Conservation (phyloP, 1,140 invertebrate genomes). For the Andrena cerasifolii region DNA sequence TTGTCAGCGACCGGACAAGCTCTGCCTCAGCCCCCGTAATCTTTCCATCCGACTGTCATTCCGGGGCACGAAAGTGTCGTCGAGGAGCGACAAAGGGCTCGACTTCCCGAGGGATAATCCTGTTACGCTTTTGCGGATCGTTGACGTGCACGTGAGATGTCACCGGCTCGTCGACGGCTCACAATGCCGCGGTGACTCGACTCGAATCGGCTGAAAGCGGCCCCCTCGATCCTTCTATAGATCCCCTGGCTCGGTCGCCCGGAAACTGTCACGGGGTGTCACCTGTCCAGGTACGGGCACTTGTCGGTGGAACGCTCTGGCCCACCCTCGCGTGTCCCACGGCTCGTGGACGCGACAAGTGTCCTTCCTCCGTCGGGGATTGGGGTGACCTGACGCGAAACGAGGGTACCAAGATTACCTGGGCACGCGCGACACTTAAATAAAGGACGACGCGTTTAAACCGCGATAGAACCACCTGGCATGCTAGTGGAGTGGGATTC, state of each 20-base stretch:
- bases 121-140: conserved; percentile 65
- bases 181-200: conserved; percentile 22
- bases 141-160: conserved; percentile 62
- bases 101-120: conserved; percentile 64
- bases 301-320: conserved; percentile 27
- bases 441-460: neutral
- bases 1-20: neutral
- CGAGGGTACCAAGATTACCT: conserved; percentile 26
- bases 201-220: conserved; percentile 43
- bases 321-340: conserved; percentile 17
- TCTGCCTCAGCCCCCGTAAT: conserved; percentile 14
- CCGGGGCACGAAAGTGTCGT: conserved; percentile 1
- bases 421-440: neutral
- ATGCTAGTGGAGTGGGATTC: too few relatives aligned
- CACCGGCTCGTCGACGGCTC: conserved; percentile 33
- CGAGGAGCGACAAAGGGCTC: conserved; percentile 46
- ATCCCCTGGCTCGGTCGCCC: conserved; percentile 11
- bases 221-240: conserved; percentile 12
- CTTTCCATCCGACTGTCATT: conserved; percentile 26
- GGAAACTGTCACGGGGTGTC: conserved; percentile 63
- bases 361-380: conserved; percentile 6
- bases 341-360: conserved; percentile 43
- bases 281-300: conserved; percentile 52
- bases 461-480: too few relatives aligned
- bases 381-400: neutral